Evolutionary conservation across 1,140 invertebrate species (phyloP).

Genomic region (Protaetia brevitarsis): DNA sequence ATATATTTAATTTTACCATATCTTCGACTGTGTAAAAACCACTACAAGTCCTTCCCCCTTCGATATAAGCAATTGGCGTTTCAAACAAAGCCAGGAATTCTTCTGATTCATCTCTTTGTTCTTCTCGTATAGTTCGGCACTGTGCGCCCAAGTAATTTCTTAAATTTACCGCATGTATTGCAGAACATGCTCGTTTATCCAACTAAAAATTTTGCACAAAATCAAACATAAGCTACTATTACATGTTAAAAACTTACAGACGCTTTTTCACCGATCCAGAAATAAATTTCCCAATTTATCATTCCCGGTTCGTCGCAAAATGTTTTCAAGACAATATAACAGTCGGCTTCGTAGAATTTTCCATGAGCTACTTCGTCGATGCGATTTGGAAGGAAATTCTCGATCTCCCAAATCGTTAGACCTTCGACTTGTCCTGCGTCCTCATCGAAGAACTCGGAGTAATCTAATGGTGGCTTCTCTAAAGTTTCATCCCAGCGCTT

Average conservation of each 20-base stretch:
- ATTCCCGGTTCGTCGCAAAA: slow-evolving; percentile 80
- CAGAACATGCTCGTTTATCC: slow-evolving; percentile 97
- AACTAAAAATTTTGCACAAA: slow-evolving; percentile 55
- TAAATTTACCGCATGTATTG: slow-evolving; percentile 98
- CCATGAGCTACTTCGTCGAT: slow-evolving; percentile 90
- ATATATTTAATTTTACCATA: slow-evolving; percentile 47
- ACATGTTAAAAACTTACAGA: slow-evolving; percentile 61
- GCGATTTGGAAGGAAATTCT: slow-evolving; percentile 96
- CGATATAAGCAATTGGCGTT: slow-evolving; percentile 90
- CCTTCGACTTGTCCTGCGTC: slow-evolving; percentile 91
- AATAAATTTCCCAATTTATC: slow-evolving; percentile 93
- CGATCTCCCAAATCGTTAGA: slow-evolving; percentile 94
- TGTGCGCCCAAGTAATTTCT: slow-evolving; percentile 93
- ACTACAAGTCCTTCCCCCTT: slow-evolving; percentile 93
- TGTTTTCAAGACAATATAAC: slow-evolving; percentile 97
- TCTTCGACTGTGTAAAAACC: slow-evolving; percentile 98
- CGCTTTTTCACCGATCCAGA: slow-evolving; percentile 97
- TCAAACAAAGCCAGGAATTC: slow-evolving; percentile 94
- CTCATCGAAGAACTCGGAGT: slow-evolving; percentile 98
- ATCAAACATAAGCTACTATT: neutral
- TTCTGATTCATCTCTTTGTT: slow-evolving; percentile 93
- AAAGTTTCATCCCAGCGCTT: slow-evolving; percentile 91
- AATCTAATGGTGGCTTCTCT: slow-evolving; percentile 95
- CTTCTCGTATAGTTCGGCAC: slow-evolving; percentile 95
- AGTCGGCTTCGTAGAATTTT: slow-evolving; percentile 99